A percentile compares a stretch with the other conserved stretches of the same genome.
phyloP scores from a whole-genome alignment of 2,113 vertebrate genomes.

The Penelope pileata region DNA sequence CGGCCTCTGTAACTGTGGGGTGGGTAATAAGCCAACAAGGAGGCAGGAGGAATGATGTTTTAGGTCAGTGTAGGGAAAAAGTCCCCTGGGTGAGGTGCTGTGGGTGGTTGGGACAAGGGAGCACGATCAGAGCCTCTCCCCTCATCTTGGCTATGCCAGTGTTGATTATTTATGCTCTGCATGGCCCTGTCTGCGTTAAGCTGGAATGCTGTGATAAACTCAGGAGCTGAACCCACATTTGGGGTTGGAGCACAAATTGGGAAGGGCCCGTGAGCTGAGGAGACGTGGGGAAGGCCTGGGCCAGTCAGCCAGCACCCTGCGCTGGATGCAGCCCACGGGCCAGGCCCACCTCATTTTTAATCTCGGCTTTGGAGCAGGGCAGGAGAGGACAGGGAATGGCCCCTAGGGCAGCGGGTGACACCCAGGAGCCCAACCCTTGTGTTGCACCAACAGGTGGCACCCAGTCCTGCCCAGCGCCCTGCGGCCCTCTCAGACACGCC shows the following conservation, averaged over 20 bases:
- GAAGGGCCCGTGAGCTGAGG: neutral
- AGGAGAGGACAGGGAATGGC: neutral
- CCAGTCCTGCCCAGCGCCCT: neutral
- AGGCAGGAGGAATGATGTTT: neutral
- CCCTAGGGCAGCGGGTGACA: neutral
- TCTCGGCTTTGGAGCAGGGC: neutral
- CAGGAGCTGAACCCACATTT: neutral
- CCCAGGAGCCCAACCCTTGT: neutral
- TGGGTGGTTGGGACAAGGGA: neutral
- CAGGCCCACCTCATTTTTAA: neutral
- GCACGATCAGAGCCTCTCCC: neutral
- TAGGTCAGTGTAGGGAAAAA: neutral
- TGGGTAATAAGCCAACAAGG: neutral
- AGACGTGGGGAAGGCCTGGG: neutral
- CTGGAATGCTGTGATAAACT: neutral
- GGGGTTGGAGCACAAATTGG: neutral
- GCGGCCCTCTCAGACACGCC: neutral
- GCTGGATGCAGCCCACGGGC: neutral
- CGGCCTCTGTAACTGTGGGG: neutral
- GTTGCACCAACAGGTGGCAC: neutral
- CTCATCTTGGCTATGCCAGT: neutral
- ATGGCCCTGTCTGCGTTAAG: neutral
- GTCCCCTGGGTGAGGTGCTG: neutral
- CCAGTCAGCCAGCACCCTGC: neutral
- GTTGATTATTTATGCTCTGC: neutral